Evolutionary conservation across 2,797 vertebrate genomes (phyloP).

Genomic region (Esox masquinongy): DNA sequence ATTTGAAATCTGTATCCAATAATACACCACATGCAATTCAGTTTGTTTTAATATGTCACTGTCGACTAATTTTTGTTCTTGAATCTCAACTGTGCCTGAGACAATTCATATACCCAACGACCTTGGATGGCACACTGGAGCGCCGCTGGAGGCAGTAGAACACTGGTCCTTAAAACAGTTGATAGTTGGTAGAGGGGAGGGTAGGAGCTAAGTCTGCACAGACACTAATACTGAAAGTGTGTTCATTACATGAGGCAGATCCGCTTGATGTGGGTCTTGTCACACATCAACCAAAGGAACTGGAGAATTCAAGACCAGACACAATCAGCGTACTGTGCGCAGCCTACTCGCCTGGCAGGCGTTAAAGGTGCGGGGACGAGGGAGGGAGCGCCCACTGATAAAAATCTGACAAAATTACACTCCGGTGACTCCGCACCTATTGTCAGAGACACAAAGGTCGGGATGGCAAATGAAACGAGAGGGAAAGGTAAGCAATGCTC

Average conservation of each 20-base stretch:
- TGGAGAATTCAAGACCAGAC: slow-evolving; percentile 9
- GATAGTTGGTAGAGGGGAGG: slow-evolving; percentile 42
- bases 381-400: slow-evolving; percentile 47
- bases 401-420: slow-evolving; percentile 44
- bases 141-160: slow-evolving; percentile 73
- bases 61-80: neutral
- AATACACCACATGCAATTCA: neutral
- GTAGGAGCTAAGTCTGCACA: slow-evolving; percentile 67
- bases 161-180: slow-evolving; percentile 60
- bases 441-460: slow-evolving; percentile 48
- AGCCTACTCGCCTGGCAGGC: slow-evolving; percentile 35
- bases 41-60: neutral
- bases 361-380: slow-evolving; percentile 57
- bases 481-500: slow-evolving; percentile 69
- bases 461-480: slow-evolving; percentile 74
- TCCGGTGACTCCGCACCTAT: slow-evolving; percentile 32
- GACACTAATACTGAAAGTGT: slow-evolving; percentile 53
- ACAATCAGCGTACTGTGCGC: neutral
- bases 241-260: slow-evolving; percentile 34
- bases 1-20: no score
- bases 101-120: slow-evolving; percentile 27
- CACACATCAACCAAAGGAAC: slow-evolving; percentile 49
- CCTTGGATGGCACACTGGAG: slow-evolving; percentile 27
- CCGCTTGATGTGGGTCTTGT: slow-evolving; percentile 31
- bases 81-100: neutral